Base-by-base conservation (phyloP, 2,888 invertebrate genomes). In the Mactromeris polynyma region DNA sequence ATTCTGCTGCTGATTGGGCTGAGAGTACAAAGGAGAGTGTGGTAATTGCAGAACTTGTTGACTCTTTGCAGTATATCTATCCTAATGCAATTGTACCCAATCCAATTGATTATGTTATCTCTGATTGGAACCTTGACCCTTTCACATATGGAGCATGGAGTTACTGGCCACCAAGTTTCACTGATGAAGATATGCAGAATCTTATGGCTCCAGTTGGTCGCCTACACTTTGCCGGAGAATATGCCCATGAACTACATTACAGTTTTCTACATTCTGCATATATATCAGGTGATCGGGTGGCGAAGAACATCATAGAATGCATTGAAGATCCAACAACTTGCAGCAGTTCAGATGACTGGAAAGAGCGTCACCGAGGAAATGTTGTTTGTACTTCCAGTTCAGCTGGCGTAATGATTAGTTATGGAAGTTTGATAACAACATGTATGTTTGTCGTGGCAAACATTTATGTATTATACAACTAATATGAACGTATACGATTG, bases 211-310 rank as follows among this genome's bases (percentile, higher is more conserved):
- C 89, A 0, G 85, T 90, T n/a, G 92, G 90, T 6, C 80, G 89
- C 19, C 21, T 93, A 11, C 78, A 88, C 58, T 93, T 93, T 83
- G 91, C 92, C 1, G 92, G 93, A n/a, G 93, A 91, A 54, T 86
- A 91, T 33, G 40, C 58, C 14, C 33, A 85, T 51, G 64, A 51
- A 26, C 21, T 79, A 19, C 83, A 89, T 58, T 87, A 88, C 54
- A 90, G 92, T 2, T 92, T 83, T 73, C 77, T 90, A n/a, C 85
- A 91, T 17, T 89, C 87, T 11, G 90, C 92, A 6, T 84, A 81
- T 9, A 54, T 69, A 4, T 83, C 82, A 14, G 85, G 78, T 9
- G 21, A 81, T 26, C 14, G 69, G 4, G 40, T 40, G 31, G 85
- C 85, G 2, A 64, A 69, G n/a, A 46, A 64, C 26, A 38, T 85